Evolutionary conservation across 2,797 vertebrate species (phyloP).

Genomic region (Falco cherrug): DNA sequence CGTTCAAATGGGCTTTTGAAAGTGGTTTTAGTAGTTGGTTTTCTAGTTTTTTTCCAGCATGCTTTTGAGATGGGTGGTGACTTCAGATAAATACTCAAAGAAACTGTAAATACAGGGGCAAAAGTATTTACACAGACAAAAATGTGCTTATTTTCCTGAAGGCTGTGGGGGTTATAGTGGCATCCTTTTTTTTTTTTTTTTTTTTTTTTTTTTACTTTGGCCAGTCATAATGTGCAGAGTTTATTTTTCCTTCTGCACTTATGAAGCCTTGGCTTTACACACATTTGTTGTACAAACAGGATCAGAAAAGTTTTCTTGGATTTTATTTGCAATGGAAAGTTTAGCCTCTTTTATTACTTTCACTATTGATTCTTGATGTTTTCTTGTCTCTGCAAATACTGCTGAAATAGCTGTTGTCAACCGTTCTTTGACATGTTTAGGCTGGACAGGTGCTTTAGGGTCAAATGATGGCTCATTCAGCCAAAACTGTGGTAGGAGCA

Average conservation of each 20-base stretch:
- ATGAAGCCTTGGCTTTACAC: not conserved
- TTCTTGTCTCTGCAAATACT: conserved; percentile 46
- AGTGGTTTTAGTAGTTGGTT: not conserved
- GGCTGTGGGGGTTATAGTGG: not conserved
- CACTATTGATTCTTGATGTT: conserved; percentile 13
- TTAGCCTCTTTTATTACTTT: conserved; percentile 58
- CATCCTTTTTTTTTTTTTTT: not conserved
- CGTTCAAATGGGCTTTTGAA: not conserved
- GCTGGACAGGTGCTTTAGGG: conserved; percentile 44
- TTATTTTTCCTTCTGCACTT: not conserved
- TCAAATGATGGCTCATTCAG: conserved; percentile 59
- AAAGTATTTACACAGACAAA: conserved; percentile 7
- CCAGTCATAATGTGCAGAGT: not conserved
- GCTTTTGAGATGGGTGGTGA: not conserved
- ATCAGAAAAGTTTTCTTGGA: conserved; percentile 34
- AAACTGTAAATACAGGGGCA: not conserved
- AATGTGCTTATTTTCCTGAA: not conserved
- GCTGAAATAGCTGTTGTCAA: conserved; percentile 58
- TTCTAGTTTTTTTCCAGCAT: not conserved
- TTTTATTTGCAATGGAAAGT: conserved; percentile 48
- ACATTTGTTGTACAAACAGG: conserved; percentile 6
- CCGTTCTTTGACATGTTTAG: conserved; percentile 45
- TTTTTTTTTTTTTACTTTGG: not conserved
- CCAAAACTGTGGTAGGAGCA: conserved; percentile 15
- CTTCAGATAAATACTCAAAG: not conserved